Evolutionary conservation across 2,888 invertebrate genomes (phyloP).

Genomic region (Tholera decimalis): DNA sequence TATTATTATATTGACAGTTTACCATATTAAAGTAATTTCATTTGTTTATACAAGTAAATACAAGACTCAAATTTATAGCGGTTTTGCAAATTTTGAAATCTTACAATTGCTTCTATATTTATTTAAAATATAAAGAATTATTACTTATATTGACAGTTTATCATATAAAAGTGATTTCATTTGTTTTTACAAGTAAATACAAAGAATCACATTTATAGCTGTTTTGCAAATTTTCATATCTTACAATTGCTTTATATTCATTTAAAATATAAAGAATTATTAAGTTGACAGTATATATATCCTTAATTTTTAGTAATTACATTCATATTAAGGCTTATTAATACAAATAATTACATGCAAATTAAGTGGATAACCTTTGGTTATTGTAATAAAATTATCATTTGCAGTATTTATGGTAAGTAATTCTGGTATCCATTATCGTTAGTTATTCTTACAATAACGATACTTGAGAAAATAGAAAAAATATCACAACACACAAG

Average conservation of each 20-base stretch:
- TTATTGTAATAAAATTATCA: constrained; percentile 21
- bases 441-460: constrained; percentile 54
- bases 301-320: constrained; percentile 39
- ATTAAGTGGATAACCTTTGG: constrained; percentile 20
- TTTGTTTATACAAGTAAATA: constrained; percentile 51
- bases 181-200: constrained; percentile 51
- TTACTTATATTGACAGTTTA: constrained; percentile 1
- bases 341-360: constrained; percentile 53
- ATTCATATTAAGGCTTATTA: constrained; percentile 49
- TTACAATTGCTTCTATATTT: constrained; percentile 38
- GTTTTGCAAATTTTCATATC: constrained; percentile 2
- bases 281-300: background rate
- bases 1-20: constrained; percentile 6
- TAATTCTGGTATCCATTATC: constrained; percentile 37
- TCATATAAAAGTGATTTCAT: constrained; percentile 27
- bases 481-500: constrained; percentile 81
- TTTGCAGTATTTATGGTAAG: background rate
- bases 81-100: constrained; percentile 2
- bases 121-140: constrained; percentile 46
- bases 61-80: constrained; percentile 36
- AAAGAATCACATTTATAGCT: constrained; percentile 44
- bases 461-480: constrained; percentile 50
- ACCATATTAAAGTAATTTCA: constrained; percentile 26
- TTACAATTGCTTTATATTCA: constrained; percentile 38
- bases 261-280: constrained; percentile 45